Evolutionary conservation across 1,140 invertebrate species (phyloP), one percentile per base, ranked within the genome.

Genomic region (Potamilus streckersoni): DNA sequence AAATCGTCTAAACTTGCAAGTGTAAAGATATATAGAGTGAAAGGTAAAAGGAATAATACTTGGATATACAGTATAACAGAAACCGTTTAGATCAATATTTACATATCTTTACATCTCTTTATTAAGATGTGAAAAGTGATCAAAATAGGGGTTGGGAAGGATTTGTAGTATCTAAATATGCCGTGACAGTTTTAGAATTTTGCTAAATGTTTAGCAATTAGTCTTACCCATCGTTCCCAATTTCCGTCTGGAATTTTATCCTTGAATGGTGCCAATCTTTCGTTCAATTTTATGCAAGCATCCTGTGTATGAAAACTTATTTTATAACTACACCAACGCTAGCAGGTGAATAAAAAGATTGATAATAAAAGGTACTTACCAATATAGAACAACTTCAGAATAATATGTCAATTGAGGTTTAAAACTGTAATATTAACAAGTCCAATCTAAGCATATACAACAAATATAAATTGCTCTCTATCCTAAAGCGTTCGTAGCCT

Each of bases 191-290:
- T 31, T 49, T 49, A 49, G 38, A 49, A 49, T 49, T 49, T 49
- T 6, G 11, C 11, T 49, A 6, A 49, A 49, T 31, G 38, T 8
- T 49, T 49, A 49, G 11, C 38, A 49, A 49, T 8, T 11, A 49
- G 23, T 62, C 90, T 91, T n/a, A 98, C 92, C 95, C 95, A 97
- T 19, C 95, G 91, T 87, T 96, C 92, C 96, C 97, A 98, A 73
- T 91, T 93, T 19, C 92, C 93, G 71, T 94, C 91, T 2, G 96
- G 96, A 87, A 95, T 93, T 19, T 92, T 92, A 57, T 93, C 91
- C 79, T 93, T 96, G 78, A 94, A 94, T 1, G 94, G 95, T 80
- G 94, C 91, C 60, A 98, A 87, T 66, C 97, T 90, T 81, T 95
- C 92, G 78, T 93, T 93, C 12, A 99, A 89, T 74, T 90, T 93